These are phyloP conservation scores for Podarcis siculus DNA, from an alignment of 2,797 vertebrate genomes.

Conservation along the genomic window DNA sequence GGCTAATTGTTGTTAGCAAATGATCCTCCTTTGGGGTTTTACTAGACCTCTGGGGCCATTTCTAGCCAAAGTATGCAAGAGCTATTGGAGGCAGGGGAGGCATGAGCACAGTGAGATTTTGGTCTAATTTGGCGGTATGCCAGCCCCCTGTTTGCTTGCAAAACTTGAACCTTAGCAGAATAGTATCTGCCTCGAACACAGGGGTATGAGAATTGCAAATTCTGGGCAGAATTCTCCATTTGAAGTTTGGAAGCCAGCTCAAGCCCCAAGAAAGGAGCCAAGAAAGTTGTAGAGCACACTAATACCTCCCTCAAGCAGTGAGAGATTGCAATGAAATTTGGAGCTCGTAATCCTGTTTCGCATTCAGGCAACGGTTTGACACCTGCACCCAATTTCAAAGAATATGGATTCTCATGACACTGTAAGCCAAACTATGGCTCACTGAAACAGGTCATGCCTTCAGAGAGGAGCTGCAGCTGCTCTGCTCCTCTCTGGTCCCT, in stretches of 20 bases:
- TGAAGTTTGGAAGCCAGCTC: not conserved
- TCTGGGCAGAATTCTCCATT: not conserved
- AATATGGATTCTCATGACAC: not conserved
- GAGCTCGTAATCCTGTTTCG: not conserved
- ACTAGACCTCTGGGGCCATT: not conserved
- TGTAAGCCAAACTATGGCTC: no score
- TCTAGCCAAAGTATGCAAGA: not conserved
- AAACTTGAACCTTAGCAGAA: not conserved
- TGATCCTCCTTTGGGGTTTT: no score
- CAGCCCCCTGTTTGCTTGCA: not conserved
- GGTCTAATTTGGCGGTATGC: not conserved
- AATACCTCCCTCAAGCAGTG: not conserved
- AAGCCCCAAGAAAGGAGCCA: not conserved
- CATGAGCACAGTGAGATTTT: not conserved
- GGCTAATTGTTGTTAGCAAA: not conserved
- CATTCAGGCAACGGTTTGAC: not conserved
- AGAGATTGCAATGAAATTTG: not conserved
- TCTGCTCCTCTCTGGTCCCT: no score
- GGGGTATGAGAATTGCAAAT: not conserved
- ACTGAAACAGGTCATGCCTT: not conserved
- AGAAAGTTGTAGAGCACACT: not conserved
- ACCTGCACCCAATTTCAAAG: not conserved
- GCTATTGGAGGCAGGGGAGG: not conserved
- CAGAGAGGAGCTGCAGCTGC: no score
- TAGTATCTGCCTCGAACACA: not conserved